These are phyloP conservation scores for Arnoldichthys spilopterus DNA, from an alignment of 2,797 vertebrate genomes.

Conservation along the genomic window DNA sequence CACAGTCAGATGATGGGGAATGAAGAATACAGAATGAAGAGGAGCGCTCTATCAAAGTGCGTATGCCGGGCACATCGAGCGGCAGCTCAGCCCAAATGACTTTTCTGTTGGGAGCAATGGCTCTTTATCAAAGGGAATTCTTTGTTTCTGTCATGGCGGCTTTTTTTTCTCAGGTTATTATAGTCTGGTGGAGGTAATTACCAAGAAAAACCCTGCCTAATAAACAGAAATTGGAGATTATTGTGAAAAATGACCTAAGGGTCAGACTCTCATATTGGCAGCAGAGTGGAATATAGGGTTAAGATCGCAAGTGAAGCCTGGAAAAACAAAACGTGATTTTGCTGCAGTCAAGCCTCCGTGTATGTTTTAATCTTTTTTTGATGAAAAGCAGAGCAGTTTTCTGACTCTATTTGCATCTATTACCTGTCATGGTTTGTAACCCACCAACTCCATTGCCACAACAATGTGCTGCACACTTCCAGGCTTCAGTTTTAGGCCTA, in stretches of 20 bases:
- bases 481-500: background rate
- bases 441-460: background rate
- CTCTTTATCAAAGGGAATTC: constrained; percentile 26
- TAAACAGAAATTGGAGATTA: constrained; percentile 48
- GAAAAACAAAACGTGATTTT: constrained; percentile 29
- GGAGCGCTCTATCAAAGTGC: constrained; percentile 72
- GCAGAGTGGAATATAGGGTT: background rate
- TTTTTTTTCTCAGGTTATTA: constrained; percentile 38
- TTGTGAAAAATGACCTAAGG: constrained; percentile 40
- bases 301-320: constrained; percentile 1
- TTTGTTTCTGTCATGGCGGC: constrained; percentile 29
- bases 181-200: constrained; percentile 48
- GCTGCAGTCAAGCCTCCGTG: background rate
- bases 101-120: constrained; percentile 31
- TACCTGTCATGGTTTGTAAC: constrained; percentile 4
- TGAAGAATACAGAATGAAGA: constrained; percentile 67
- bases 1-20: constrained; percentile 63
- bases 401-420: background rate
- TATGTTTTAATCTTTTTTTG: constrained; percentile 15
- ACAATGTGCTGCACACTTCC: background rate
- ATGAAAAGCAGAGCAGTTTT: constrained; percentile 11
- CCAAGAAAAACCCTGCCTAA: constrained; percentile 47
- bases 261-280: constrained; percentile 34
- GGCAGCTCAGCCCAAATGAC: constrained; percentile 21
- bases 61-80: constrained; percentile 33